Base-by-base conservation (phyloP, 2,797 vertebrate species). In the Chromis chromis region DNA sequence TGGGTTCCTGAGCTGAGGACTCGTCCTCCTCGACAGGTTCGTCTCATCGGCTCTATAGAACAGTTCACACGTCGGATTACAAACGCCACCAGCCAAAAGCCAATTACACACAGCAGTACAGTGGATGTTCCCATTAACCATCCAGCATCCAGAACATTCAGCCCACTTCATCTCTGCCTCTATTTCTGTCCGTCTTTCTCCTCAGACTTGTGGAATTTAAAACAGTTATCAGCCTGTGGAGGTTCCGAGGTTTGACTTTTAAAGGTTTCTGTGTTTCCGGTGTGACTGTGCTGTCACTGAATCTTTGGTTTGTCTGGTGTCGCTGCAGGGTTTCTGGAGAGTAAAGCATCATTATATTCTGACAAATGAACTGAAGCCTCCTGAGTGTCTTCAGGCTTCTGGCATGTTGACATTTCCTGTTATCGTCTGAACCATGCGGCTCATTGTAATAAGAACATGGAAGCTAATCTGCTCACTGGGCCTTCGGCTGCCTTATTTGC, bases 91-190 rank as follows among this genome's bases (percentile, higher is more conserved):
- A 77, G 79, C 86, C 64, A 78, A 83, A 86, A 85, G 71, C 84
- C 89, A 90, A 84, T 93, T 92, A 92, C 68, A 78, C 14, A 19
- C 46, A 1, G 61, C 78, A 65, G 57, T 85, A 85, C 79, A 74
- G 74, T 74, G 61, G 86, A 87, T 86, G 83, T 84, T 87, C 86
- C 85, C 88, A 90, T 92, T 91, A 86, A 77, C 80, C 81, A 88
- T 70, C 65, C 72, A 55, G 69, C 64, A 74, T 86, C 75, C 63
- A 58, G 76, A 81, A 68, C 62, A 65, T 75, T 86, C 42, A 8
- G 55, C 61, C 63, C 61, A 44, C 65, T 82, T 79, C 62, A 75
- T 79, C 60, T 59, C 62, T 50, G 48, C 58, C 46, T 82, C 75
- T 73, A 27, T 78, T 68, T 62, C 53, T 53, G 68, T 87, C 57